These are phyloP conservation scores for Pedionomus torquatus DNA, from an alignment of 2,113 vertebrate genomes.

Conservation along the genomic window DNA sequence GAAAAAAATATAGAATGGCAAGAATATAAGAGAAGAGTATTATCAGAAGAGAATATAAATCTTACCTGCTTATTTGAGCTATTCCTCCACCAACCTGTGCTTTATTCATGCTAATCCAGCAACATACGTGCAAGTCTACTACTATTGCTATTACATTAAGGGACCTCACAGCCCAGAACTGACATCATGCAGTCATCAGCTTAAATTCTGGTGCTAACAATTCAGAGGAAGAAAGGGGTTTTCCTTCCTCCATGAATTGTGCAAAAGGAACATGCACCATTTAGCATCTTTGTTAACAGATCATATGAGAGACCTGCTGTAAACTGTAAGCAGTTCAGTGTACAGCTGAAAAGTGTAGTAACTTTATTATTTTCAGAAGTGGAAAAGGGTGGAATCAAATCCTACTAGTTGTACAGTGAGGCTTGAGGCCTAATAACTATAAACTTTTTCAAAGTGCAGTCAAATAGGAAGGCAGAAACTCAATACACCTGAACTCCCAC, in stretches of 20 bases:
- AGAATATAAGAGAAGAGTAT: background rate
- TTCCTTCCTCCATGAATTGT: background rate
- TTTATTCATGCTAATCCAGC: background rate
- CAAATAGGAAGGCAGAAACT: background rate
- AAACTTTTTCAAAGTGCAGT: background rate
- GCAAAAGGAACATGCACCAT: background rate
- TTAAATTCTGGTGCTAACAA: background rate
- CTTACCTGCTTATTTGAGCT: background rate
- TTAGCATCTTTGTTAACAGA: background rate
- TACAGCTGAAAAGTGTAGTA: background rate
- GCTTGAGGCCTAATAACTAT: background rate
- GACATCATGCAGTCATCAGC: background rate
- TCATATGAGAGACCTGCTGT: background rate
- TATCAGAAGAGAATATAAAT: background rate
- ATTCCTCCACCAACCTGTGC: background rate
- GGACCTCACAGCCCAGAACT: background rate
- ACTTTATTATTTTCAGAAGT: background rate
- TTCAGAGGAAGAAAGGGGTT: background rate
- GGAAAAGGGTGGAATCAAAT: background rate
- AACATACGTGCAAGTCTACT: accelerated
- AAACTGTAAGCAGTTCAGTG: background rate
- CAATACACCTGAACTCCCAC: background rate
- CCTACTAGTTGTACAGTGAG: background rate
- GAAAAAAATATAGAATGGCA: too few relatives aligned
- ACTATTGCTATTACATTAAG: background rate